Evolutionary conservation across 2,113 vertebrate species (phyloP).

Genomic region (Sturnus vulgaris): DNA sequence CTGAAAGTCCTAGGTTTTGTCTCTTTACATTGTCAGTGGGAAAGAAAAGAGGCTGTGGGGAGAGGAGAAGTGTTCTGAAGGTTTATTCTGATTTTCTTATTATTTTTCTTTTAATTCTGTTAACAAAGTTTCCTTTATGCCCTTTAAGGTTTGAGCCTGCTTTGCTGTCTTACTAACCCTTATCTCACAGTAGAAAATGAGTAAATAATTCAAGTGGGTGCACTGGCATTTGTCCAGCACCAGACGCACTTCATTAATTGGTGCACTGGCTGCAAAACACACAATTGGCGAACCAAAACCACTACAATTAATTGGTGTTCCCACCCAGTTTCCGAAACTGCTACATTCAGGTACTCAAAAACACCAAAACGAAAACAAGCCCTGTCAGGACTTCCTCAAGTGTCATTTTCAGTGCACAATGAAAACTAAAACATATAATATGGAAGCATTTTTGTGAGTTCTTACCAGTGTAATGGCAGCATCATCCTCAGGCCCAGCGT

Average conservation of each 20-base stretch:
- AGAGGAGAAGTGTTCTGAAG: neutral
- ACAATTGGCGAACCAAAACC: neutral
- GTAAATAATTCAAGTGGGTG: neutral
- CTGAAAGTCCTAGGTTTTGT: neutral
- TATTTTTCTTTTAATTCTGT: neutral
- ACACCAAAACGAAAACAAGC: neutral
- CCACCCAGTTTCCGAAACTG: rapidly evolving
- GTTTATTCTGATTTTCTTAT: neutral
- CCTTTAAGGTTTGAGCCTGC: neutral
- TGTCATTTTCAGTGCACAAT: neutral
- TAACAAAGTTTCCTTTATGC: neutral
- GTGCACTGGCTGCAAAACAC: neutral
- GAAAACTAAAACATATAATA: neutral
- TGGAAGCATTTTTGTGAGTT: neutral
- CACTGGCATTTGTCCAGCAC: neutral
- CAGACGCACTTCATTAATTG: neutral
- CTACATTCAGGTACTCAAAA: neutral
- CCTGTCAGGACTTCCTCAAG: neutral
- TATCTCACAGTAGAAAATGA: neutral
- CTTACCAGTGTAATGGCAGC: slow-evolving; percentile 94
- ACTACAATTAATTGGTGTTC: neutral
- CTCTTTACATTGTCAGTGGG: neutral
- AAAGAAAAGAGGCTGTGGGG: neutral
- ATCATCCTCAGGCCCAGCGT: slow-evolving; percentile 93
- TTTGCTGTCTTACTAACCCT: neutral